phyloP scores from a whole-genome alignment of 1,140 invertebrate species.

The Hylaeus volcanicus region DNA sequence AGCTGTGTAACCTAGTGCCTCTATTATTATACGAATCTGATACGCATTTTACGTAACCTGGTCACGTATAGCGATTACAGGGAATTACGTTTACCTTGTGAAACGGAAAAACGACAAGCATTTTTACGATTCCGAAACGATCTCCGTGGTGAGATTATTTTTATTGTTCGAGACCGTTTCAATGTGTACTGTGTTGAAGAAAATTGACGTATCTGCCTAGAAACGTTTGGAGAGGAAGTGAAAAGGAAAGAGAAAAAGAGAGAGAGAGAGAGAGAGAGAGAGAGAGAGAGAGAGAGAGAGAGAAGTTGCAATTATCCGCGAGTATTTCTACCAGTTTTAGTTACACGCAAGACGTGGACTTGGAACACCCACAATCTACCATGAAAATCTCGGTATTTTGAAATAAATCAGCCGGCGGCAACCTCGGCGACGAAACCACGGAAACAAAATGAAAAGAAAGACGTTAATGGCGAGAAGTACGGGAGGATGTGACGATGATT shows the following conservation, averaged over 20 bases:
- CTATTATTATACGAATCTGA: not conserved
- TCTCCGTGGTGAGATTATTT: not conserved
- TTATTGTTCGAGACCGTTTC: not conserved
- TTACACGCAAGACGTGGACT: conserved; percentile 49
- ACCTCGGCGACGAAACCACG: conserved; percentile 42
- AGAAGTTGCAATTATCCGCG: conserved; percentile 43
- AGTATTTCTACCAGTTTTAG: conserved; percentile 57
- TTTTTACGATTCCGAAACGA: conserved; percentile 1
- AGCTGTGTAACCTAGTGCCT: not conserved
- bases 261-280: not conserved
- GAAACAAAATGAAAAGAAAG: conserved; percentile 4
- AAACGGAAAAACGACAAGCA: not conserved
- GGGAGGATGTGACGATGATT: not conserved
- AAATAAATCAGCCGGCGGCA: conserved; percentile 57
- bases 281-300: conserved; percentile 27
- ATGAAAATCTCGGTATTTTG: conserved; percentile 61
- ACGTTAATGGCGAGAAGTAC: not conserved
- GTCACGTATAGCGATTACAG: not conserved
- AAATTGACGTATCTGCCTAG: not conserved
- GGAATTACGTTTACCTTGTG: not conserved
- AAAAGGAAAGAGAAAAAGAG: not conserved
- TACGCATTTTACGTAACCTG: not conserved
- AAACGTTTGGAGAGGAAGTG: not conserved
- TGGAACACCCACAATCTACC: conserved; percentile 52
- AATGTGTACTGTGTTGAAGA: not conserved